Base-by-base conservation (phyloP, 2,888 invertebrate species). In the Seira ritae region DNA sequence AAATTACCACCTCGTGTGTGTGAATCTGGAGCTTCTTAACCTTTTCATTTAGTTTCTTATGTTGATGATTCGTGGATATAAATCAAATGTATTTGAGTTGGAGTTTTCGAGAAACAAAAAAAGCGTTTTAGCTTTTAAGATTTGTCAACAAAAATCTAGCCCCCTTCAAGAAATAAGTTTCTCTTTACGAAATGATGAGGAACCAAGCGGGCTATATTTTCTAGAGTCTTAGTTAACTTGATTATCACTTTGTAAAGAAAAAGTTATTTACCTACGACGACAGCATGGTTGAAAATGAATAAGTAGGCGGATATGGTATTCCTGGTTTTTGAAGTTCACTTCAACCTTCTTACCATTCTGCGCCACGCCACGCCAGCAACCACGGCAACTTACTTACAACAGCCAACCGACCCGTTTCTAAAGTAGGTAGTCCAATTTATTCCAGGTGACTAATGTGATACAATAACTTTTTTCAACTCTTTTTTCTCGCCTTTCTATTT, bases 391-490 rank as follows among this genome's bases (percentile, higher is more conserved):
- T 60, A 15, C 12, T 60, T 60, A 60, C 12, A 42, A 50, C 50
- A 50, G 15, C 31, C 31, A 8, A 31, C 31, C 31, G 8, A 31
- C 31, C 31, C 20, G 24, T 67, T 23, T 67, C 4, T 31, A 67
- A 23, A 67, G 24, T n/a, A n/a, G n/a, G n/a, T n/a, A 24, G 67
- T 67, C 23, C 67, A 67, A 67, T 67, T 67, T 50, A 50, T 23
- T 67, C 24, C 23, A 24, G 67, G 22, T 65, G 65, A 67, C 24
- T 67, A 67, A 67, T 67, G 67, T 23, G 24, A n/a, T 67, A 67
- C 23, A 67, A 67, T 67, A 67, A 67, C 67, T 67, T 67, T 67
- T 67, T n/a, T 23, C 23, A 65, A 65, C 19, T 20, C 20, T 65
- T 17, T 55, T 55, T 55, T 15, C 12, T 55, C 22, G 19, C 65